Conservation (phyloP, 2,113 vertebrate species). For the Urocolius indicus region DNA sequence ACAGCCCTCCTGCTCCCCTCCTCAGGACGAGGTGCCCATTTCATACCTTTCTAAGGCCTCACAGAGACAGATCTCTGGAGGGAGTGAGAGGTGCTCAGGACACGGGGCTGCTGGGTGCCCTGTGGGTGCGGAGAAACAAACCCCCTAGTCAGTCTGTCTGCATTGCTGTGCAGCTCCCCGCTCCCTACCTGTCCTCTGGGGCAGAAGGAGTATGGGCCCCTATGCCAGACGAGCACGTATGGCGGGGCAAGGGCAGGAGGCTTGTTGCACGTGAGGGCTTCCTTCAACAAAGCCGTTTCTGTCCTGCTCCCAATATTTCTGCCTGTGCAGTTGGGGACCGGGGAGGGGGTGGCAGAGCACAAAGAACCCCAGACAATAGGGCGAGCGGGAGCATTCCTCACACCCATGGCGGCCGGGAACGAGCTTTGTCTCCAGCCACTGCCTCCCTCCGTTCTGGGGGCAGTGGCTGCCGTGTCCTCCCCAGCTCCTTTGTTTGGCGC, state of each 20-base stretch:
- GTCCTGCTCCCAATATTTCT: conserved; percentile 7
- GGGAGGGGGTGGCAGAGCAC: neutral
- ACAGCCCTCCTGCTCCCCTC: neutral
- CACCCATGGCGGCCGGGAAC: neutral
- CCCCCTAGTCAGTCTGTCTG: fast-evolving
- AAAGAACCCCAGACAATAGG: conserved; percentile 61
- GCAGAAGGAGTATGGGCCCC: fast-evolving
- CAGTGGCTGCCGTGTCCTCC: neutral
- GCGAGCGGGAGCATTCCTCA: conserved; percentile 37
- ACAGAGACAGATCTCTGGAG: neutral
- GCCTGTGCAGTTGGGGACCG: neutral
- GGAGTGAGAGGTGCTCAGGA: neutral
- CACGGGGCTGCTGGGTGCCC: neutral
- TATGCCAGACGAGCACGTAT: neutral
- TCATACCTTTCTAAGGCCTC: neutral
- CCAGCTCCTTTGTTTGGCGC: conserved; percentile 53
- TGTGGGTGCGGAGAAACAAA: fast-evolving
- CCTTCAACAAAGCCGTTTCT: conserved; percentile 34
- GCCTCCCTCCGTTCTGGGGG: conserved; percentile 24
- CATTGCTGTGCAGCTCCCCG: fast-evolving
- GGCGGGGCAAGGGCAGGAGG: neutral
- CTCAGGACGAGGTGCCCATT: neutral
- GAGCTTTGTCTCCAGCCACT: conserved; percentile 27
- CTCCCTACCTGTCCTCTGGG: neutral
- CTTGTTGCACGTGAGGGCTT: neutral